Base-by-base conservation (phyloP, 35 echinoderm and acorn worm genomes). In the Lytechinus variegatus region DNA sequence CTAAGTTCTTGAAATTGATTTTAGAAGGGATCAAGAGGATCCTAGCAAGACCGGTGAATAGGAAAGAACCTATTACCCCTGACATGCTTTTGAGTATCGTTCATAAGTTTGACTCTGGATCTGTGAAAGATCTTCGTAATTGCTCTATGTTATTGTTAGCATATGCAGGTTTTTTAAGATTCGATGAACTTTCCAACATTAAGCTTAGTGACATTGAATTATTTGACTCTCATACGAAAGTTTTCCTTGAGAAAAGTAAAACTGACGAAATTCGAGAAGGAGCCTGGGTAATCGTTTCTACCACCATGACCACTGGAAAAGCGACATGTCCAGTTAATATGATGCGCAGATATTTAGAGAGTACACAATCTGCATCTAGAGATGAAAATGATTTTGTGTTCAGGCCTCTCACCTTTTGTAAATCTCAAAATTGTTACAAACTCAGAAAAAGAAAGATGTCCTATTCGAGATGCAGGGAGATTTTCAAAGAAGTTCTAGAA, bases 401-500 rank as follows among this genome's bases (percentile, higher is more conserved):
- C 53, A 91, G 95, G 19, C 95, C 95, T 8, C 13, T 96, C 28
- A 56, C 91, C 8, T 92, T 27, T 44, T 13, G 13, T 10, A 92
- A 92, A 33, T 96, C 95, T 10, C 9, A 5, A n/a, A 24, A 60
- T 5, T 14, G 16, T n/a, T n/a, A n/a, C n/a, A n/a, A n/a, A n/a
- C n/a, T n/a, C n/a, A n/a, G n/a, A n/a, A n/a, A n/a, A n/a, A 89
- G 89, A 33, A 89, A 96, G 28, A 4, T 96, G 56, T 96, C 96
- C 14, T 96, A 96, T 71, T 29, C 94, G 8, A 89, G 96, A 27
- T 96, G 96, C 89, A 94, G 96, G 54, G 96, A 96, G 54, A 44
- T 95, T 24, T 95, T 95, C 9, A 93, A 89, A 29, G 87, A 93
- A 13, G 61, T 92, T 10, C 53, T 97, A 52, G 61, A 94, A 54